Percentiles rank a stretch among this genome's conserved stretches.
Evolutionary conservation across 2,888 invertebrate species (phyloP).

Genomic region (Chrysopilus asiliformis): DNA sequence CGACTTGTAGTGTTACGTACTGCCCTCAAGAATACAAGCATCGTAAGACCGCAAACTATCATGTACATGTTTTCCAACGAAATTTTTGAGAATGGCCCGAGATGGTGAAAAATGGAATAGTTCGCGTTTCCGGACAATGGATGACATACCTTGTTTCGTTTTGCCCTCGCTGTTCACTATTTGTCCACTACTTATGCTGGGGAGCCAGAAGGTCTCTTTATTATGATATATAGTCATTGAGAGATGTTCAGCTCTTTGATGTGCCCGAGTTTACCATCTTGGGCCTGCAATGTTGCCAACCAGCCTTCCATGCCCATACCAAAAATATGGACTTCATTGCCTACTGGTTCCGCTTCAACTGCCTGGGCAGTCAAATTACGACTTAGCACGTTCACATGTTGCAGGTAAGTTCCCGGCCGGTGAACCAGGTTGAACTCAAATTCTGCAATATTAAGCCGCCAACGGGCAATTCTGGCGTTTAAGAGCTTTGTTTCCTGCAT

Average conservation of each 20-base stretch:
- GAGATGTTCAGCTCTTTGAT: constrained; percentile 6
- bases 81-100: constrained; percentile 13
- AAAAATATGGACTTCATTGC: too few species aligned
- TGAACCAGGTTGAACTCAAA: constrained; percentile 4
- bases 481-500: constrained; percentile 1
- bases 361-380: too few species aligned
- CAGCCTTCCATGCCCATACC: constrained; percentile 9
- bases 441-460: constrained; percentile 2
- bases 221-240: constrained; percentile 7
- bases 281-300: constrained; percentile 12
- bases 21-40: too few species aligned
- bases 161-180: constrained; percentile 24
- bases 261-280: constrained; percentile 8
- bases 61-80: too few species aligned
- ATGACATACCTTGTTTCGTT: constrained; percentile 14
- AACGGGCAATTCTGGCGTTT: neutral
- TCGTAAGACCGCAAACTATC: too few species aligned
- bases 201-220: constrained; percentile 28
- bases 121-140: constrained; percentile 16
- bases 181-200: constrained; percentile 26
- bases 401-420: too few species aligned
- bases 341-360: too few species aligned
- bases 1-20: too few species aligned
- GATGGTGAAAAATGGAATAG: constrained; percentile 14
- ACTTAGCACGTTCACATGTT: too few species aligned